phyloP scores from a whole-genome alignment of 2,888 invertebrate species.

The Caenorhabditis sp. region DNA sequence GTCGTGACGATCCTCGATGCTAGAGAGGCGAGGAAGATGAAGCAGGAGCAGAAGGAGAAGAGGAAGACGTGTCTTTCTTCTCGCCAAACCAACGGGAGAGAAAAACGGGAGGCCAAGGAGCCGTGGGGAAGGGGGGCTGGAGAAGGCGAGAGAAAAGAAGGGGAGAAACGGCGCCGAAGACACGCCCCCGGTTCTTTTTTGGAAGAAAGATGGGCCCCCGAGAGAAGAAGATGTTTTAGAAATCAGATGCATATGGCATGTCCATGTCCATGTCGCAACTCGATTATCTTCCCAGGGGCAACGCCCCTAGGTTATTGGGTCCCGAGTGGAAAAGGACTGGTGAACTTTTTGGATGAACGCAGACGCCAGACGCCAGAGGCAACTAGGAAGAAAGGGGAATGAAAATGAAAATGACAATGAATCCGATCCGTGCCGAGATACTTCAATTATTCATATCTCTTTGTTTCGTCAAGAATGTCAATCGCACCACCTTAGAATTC shows the following conservation, averaged over 20 bases:
- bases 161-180: no score
- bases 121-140: constrained; percentile 23
- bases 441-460: no score
- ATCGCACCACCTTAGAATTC: no score
- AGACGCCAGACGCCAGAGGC: no score
- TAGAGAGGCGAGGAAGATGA: constrained; percentile 22
- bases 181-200: constrained; percentile 44
- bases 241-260: constrained; percentile 46
- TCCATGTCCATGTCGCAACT: constrained; percentile 11
- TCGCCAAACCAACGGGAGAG: constrained; percentile 23
- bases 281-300: no score
- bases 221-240: constrained; percentile 49
- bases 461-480: neutral
- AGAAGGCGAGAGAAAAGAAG: no score
- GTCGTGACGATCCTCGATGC: constrained; percentile 3
- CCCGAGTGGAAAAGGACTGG: constrained; percentile 6
- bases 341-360: constrained; percentile 38
- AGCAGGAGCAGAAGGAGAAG: constrained; percentile 30
- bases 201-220: constrained; percentile 45
- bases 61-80: constrained; percentile 55
- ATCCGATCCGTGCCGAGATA: no score
- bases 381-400: neutral
- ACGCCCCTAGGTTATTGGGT: constrained; percentile 36
- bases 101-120: constrained; percentile 18
- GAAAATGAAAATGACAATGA: neutral